These are phyloP conservation scores for Oithona nana DNA, from an alignment of 2,888 invertebrate genomes.

Conservation along the genomic window DNA sequence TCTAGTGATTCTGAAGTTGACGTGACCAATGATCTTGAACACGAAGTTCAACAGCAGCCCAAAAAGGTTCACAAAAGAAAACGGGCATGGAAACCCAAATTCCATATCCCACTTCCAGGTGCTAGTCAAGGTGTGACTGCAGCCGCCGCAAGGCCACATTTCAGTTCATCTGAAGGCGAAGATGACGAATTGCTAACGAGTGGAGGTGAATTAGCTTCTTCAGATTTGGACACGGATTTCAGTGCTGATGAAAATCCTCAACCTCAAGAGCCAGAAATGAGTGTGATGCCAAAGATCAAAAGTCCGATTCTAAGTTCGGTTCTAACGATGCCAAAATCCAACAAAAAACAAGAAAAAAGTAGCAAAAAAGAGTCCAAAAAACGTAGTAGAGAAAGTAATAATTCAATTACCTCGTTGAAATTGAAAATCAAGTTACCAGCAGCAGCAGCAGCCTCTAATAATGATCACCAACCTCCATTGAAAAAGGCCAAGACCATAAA, in stretches of 20 bases:
- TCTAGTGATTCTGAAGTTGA: neutral
- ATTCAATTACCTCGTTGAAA: neutral
- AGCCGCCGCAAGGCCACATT: conserved; percentile 4
- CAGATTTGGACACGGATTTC: conserved; percentile 17
- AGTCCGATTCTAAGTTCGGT: neutral
- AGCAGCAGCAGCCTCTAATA: neutral
- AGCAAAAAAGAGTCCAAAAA: neutral
- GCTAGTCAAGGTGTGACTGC: conserved; percentile 13
- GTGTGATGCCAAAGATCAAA: neutral
- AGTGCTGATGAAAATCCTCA: conserved; percentile 9
- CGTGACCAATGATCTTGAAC: neutral
- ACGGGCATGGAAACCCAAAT: conserved; percentile 8
- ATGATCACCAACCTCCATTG: neutral
- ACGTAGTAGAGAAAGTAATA: too few relatives aligned
- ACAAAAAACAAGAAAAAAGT: neutral
- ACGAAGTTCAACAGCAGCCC: neutral
- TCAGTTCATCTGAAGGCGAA: conserved; percentile 6
- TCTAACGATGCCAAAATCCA: neutral
- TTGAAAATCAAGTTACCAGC: conserved; percentile 15
- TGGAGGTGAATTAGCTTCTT: conserved; percentile 1
- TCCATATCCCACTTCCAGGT: conserved; percentile 14
- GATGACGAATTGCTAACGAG: neutral
- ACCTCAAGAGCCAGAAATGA: neutral
- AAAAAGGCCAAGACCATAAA: neutral
- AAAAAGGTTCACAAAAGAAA: neutral